These are phyloP conservation scores for Glaucidium brasilianum DNA, from an alignment of 2,113 vertebrate species.

Conservation along the genomic window DNA sequence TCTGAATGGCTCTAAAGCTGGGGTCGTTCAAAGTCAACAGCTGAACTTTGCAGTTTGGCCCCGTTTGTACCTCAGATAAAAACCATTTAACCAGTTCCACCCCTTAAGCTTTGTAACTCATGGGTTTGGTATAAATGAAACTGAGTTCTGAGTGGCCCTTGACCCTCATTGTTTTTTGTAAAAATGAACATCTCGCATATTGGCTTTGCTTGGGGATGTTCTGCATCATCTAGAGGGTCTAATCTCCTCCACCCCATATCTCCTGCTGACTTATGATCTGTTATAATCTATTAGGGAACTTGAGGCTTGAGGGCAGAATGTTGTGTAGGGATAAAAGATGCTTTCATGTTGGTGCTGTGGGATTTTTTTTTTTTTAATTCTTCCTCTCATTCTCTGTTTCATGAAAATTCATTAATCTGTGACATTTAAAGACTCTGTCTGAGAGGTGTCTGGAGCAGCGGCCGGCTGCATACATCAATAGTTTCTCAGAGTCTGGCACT, in stretches of 20 bases:
- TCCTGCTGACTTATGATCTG: background rate
- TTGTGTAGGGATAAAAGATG: conserved; percentile 45
- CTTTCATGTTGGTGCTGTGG: conserved; percentile 58
- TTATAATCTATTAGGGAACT: conserved; percentile 48
- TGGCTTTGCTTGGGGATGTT: conserved; percentile 13
- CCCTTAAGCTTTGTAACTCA: background rate
- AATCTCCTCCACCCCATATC: background rate
- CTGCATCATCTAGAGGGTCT: conserved; percentile 9
- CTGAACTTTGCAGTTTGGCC: conserved; percentile 7
- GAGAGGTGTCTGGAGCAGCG: conserved; percentile 82
- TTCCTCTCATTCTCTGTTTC: conserved; percentile 67
- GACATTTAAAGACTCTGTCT: conserved; percentile 84
- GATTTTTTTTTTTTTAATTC: conserved; percentile 54
- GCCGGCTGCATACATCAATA: conserved; percentile 78
- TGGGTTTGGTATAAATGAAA: background rate
- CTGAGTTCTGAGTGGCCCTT: background rate
- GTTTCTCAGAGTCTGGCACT: conserved; percentile 79
- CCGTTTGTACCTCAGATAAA: background rate
- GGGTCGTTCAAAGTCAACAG: background rate
- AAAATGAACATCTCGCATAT: background rate
- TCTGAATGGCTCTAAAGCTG: background rate
- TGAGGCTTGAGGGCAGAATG: conserved; percentile 38
- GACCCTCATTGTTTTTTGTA: background rate
- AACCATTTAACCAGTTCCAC: background rate
- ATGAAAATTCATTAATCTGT: conserved; percentile 86